A percentile compares a stretch with the other conserved stretches of the same genome.
These are phyloP conservation scores for Gasterosteus aculeatus DNA, from an alignment of 2,113 vertebrate species.

Conservation along the genomic window DNA sequence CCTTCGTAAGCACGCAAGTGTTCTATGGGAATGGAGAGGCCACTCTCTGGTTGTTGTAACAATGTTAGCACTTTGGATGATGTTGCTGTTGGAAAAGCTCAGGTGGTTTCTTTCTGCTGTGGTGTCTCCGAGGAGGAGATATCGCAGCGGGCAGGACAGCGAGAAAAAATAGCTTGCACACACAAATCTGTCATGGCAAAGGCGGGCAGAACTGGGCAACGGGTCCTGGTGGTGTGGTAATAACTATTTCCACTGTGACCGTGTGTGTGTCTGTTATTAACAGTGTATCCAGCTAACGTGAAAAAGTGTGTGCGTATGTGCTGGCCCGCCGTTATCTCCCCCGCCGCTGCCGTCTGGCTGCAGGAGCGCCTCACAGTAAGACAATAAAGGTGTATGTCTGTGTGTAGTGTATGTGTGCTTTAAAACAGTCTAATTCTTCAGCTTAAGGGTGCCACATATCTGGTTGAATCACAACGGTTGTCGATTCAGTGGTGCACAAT, in stretches of 20 bases:
- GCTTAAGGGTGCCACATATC: conserved; percentile 48
- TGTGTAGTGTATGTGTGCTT: no score
- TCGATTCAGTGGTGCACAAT: conserved; percentile 12
- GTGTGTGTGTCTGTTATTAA: conserved; percentile 55
- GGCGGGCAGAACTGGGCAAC: conserved; percentile 71
- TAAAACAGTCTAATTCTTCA: conserved; percentile 43
- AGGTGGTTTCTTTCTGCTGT: conserved; percentile 40
- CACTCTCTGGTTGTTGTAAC: conserved; percentile 39
- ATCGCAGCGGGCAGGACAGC: conserved; percentile 64
- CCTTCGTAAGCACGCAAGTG: conserved; percentile 14
- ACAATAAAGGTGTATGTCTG: no score
- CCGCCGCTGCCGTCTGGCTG: no score
- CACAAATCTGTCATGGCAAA: conserved; percentile 73
- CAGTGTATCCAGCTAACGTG: conserved; percentile 61
- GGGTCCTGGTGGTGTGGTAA: conserved; percentile 68
- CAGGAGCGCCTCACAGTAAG: no score
- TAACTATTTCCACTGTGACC: conserved; percentile 73
- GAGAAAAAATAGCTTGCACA: conserved; percentile 44
- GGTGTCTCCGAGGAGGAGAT: conserved; percentile 61
- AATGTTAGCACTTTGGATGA: conserved; percentile 49
- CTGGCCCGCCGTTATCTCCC: conserved; percentile 70
- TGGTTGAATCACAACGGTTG: conserved; percentile 39
- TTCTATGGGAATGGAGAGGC: conserved; percentile 41
- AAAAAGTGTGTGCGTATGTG: conserved; percentile 63
- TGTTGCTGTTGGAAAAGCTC: conserved; percentile 56